Conservation (phyloP, 2,888 invertebrate genomes). For the Tinea semifulvella region DNA sequence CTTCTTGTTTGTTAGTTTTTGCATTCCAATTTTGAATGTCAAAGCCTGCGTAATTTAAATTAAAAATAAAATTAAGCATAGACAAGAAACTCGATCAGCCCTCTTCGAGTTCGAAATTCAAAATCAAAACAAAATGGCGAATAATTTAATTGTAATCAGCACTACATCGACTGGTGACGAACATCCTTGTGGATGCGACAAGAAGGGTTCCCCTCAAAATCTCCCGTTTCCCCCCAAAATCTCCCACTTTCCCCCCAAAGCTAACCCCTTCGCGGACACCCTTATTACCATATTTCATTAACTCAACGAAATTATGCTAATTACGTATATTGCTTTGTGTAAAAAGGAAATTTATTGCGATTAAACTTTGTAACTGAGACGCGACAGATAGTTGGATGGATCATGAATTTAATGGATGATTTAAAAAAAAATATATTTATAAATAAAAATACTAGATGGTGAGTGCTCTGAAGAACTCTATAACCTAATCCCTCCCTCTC, state of each 20-base stretch:
- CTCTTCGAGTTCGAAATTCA: too few species aligned
- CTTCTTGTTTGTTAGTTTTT: too few species aligned
- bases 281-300: slow-evolving; percentile 68
- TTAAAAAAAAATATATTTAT: too few species aligned
- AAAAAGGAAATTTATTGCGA: slow-evolving; percentile 69
- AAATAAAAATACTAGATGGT: too few species aligned
- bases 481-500: too few species aligned
- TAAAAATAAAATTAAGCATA: too few species aligned
- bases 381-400: slow-evolving; percentile 6
- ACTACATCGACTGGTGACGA: slow-evolving; percentile 63
- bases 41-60: too few species aligned
- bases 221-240: slow-evolving; percentile 32
- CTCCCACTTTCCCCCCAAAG: slow-evolving; percentile 35
- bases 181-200: slow-evolving; percentile 62
- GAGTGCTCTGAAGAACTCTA: too few species aligned
- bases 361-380: slow-evolving; percentile 36
- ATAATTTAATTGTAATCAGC: slow-evolving; percentile 65
- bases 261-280: slow-evolving; percentile 32
- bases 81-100: too few species aligned
- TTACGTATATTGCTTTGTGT: slow-evolving; percentile 69
- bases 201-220: slow-evolving; percentile 42
- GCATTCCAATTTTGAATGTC: too few species aligned
- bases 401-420: too few species aligned
- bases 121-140: slow-evolving; percentile 59
- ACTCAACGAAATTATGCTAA: slow-evolving; percentile 69